Evolutionary conservation across 2,888 invertebrate genomes (phyloP), one percentile per base, ranked within the genome.

Genomic region (Drosophila tripunctata): DNA sequence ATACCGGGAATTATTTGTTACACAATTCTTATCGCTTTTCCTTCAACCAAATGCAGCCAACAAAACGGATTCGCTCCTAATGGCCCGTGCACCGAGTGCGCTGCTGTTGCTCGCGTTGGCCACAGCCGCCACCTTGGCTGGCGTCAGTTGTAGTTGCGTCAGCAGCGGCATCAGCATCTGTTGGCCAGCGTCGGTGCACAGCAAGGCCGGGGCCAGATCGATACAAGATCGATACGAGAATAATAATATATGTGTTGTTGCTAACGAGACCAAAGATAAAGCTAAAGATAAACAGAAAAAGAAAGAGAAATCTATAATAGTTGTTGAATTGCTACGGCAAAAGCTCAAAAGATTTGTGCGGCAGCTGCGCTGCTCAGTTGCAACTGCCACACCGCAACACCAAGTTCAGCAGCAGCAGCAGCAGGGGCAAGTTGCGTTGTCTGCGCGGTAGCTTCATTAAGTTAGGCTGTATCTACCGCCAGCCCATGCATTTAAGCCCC

Each of bases 11-110:
- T 86, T 88, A 84, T 91, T 91, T 91, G 89, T 91, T 79, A 90
- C 91, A 77, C 90, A 91, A 90, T 84, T 91, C 89, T 91, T 91
- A 91, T 90, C 90, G 89, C 85, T 91, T 91, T 89, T 91, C 89
- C 84, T 90, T 88, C 90, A 90, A 89, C 87, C 83, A 80, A 90
- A 90, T 82, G 91, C 91, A 91, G 91, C 91, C 88, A 90, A 83
- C 78, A 87, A 84, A 75, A 77, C 90, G 88, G 89, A 90, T 52
- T 83, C 90, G 75, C 67, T 80, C 45, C 68, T 84, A 24, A 67
- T 77, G 66, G 83, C 75, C 64, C 78, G 83, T 62, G 87, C 88
- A 64, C 89, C 89, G 33, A 75, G 76, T 67, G 67, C 75, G 52
- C 67, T 88, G 68, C 69, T 89, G 71, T 63, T 89, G 68, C 69